phyloP scores from a whole-genome alignment of 2,113 vertebrate species.

The Ranitomeya variabilis region DNA sequence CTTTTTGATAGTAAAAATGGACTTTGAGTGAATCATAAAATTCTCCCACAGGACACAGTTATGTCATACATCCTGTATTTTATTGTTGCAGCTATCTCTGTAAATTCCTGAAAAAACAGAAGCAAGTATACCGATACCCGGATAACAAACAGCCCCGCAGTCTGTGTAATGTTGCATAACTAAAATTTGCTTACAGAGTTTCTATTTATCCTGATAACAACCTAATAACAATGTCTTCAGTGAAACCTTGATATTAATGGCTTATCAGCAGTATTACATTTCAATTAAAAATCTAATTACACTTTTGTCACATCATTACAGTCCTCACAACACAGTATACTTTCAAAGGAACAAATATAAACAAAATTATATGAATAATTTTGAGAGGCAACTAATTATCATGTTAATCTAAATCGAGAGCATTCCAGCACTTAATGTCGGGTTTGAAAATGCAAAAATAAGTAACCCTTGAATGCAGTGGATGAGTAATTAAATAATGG shows the following conservation, averaged over 20 bases:
- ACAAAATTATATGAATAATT: constrained; percentile 45
- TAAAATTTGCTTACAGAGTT: not conserved
- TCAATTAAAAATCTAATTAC: constrained; percentile 57
- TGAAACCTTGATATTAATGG: constrained; percentile 38
- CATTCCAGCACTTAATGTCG: constrained; percentile 16
- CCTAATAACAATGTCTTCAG: constrained; percentile 22
- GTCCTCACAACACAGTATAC: constrained; percentile 29
- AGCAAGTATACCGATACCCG: not conserved
- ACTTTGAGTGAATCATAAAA: not conserved
- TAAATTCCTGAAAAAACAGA: not conserved
- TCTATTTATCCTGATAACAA: constrained; percentile 19
- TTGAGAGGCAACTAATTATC: constrained; percentile 53
- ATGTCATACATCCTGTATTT: not conserved
- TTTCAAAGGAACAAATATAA: constrained; percentile 26
- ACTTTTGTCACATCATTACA: constrained; percentile 55
- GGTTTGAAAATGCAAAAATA: constrained; percentile 27
- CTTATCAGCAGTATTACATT: constrained; percentile 51
- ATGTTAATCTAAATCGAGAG: constrained; percentile 34
- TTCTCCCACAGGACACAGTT: not conserved
- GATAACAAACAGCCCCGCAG: not conserved
- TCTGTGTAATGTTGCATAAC: constrained; percentile 20
- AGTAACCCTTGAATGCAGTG: constrained; percentile 34
- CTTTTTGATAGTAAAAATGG: too few relatives aligned
- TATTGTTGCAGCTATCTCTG: not conserved
- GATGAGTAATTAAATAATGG: constrained; percentile 30